A percentile compares a stretch with the other conserved stretches of the same genome.
These are phyloP conservation scores for Lepidochrysops patricia DNA, from an alignment of 2,888 invertebrate species.

Conservation along the genomic window DNA sequence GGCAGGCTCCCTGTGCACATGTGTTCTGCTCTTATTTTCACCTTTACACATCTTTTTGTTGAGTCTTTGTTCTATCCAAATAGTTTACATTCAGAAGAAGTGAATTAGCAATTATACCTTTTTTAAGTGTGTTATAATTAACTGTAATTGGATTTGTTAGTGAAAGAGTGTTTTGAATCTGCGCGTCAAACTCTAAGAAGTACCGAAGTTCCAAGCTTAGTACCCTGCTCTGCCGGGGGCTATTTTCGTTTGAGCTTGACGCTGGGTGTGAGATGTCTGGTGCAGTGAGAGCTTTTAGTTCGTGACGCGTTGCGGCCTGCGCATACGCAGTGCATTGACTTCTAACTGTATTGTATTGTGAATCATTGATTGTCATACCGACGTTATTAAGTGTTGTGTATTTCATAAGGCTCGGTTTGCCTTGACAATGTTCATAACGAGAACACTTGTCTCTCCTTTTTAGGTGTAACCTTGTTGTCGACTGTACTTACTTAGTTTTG, in stretches of 20 bases:
- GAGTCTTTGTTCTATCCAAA: constrained; percentile 16
- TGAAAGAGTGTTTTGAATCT: background rate
- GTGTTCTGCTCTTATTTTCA: constrained; percentile 53
- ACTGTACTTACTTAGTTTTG: constrained; percentile 60
- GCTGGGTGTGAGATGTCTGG: constrained; percentile 61
- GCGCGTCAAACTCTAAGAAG: constrained; percentile 1
- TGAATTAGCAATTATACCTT: background rate
- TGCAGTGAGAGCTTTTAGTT: constrained; percentile 54
- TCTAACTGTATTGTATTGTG: constrained; percentile 59
- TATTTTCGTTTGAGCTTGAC: constrained; percentile 55
- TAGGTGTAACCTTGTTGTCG: constrained; percentile 56
- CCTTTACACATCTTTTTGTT: constrained; percentile 44
- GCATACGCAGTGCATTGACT: constrained; percentile 68
- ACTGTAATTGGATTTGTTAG: background rate
- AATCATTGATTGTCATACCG: constrained; percentile 55
- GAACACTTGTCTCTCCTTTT: constrained; percentile 63
- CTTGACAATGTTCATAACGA: constrained; percentile 57
- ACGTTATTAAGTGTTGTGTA: constrained; percentile 50
- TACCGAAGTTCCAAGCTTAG: constrained; percentile 62
- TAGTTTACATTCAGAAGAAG: background rate
- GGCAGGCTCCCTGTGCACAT: constrained; percentile 48
- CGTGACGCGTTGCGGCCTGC: constrained; percentile 49
- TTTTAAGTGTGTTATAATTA: background rate
- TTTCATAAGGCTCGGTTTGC: constrained; percentile 44
- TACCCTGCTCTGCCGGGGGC: constrained; percentile 68